These are phyloP conservation scores for Tachysurus fulvidraco DNA, from an alignment of 2,113 vertebrate species.

Conservation along the genomic window DNA sequence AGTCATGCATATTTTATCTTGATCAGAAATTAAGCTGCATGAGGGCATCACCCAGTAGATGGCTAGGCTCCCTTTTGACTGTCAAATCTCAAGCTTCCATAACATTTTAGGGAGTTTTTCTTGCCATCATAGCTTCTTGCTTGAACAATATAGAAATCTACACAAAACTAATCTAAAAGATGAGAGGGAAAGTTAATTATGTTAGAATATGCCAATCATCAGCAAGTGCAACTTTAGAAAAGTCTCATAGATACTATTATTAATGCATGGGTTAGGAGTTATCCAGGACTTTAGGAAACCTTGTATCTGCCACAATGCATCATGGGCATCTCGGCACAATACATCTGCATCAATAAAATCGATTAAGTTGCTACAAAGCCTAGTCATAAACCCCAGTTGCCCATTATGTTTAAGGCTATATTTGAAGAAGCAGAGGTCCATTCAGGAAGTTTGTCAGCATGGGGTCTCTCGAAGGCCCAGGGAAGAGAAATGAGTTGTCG, in stretches of 20 bases:
- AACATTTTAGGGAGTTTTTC: neutral
- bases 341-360: too few relatives aligned
- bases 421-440: neutral
- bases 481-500: constrained; percentile 21
- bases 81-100: neutral
- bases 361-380: neutral
- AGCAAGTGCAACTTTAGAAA: neutral
- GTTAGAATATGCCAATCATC: neutral
- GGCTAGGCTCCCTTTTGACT: neutral
- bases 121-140: neutral
- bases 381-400: neutral
- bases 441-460: constrained; percentile 23
- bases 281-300: neutral
- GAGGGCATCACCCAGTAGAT: neutral
- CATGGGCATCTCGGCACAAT: neutral
- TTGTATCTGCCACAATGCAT: neutral
- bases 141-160: neutral
- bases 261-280: neutral
- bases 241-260: neutral
- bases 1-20: neutral
- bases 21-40: neutral
- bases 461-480: constrained; percentile 1
- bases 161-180: neutral
- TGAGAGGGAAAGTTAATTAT: neutral
- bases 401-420: constrained; percentile 8